Conservation (phyloP, 1,140 invertebrate genomes). For the Himalopsyche phryganea region DNA sequence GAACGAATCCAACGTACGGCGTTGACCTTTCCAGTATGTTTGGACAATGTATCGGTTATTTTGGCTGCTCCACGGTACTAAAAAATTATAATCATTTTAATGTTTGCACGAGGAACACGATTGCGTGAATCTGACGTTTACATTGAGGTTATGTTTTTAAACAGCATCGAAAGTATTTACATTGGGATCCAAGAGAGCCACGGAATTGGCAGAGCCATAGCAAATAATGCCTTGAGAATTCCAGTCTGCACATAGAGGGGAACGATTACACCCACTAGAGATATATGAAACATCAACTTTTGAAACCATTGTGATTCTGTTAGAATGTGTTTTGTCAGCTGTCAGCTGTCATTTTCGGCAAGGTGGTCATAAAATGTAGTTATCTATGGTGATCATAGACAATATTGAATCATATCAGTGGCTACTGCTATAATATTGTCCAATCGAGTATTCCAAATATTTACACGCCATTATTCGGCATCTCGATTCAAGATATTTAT, state of each 20-base stretch:
- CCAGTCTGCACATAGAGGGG: constrained; percentile 13
- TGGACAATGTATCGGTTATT: constrained; percentile 20
- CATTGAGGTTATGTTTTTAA: constrained; percentile 2
- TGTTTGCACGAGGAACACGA: neutral
- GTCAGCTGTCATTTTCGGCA: no score
- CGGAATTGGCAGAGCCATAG: constrained; percentile 16
- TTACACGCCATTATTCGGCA: no score
- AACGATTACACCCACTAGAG: constrained; percentile 16
- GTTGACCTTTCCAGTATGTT: constrained; percentile 20
- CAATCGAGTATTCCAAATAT: no score
- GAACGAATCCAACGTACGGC: constrained; percentile 20
- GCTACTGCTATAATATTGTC: no score
- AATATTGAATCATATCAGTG: no score
- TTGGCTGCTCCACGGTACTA: constrained; percentile 17
- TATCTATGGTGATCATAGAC: no score
- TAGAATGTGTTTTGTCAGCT: neutral
- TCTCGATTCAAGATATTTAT: no score
- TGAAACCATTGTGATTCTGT: neutral
- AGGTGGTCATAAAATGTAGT: no score
- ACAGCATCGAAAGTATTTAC: constrained; percentile 4
- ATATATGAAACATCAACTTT: constrained; percentile 4
- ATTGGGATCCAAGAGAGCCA: constrained; percentile 13
- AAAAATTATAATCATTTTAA: constrained; percentile 1
- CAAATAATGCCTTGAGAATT: constrained; percentile 9
- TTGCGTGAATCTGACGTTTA: neutral